Conservation (phyloP, 2,888 invertebrate species). For the Oligia fasciuncula region DNA sequence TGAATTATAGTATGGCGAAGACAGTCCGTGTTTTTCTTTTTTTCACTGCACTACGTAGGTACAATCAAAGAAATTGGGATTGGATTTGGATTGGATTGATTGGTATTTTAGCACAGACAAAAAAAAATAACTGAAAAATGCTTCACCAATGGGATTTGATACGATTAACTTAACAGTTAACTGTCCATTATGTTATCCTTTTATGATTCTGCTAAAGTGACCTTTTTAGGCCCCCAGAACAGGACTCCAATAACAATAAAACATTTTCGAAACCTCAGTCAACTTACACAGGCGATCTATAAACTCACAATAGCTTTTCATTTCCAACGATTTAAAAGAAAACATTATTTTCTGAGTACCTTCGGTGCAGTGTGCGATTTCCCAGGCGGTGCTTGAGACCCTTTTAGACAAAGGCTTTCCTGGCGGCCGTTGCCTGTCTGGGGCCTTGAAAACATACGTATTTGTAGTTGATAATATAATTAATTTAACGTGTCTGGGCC, state of each 20-base stretch:
- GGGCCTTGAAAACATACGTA: conserved; percentile 49
- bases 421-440: conserved; percentile 62
- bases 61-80: no score
- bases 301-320: conserved; percentile 8
- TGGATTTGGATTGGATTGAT: no score
- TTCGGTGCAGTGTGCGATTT: conserved; percentile 41
- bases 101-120: no score
- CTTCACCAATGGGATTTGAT: no score
- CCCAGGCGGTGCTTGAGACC: conserved; percentile 44
- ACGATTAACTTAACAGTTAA: no score
- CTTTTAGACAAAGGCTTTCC: conserved; percentile 45
- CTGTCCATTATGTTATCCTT: no score
- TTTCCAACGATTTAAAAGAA: conserved; percentile 26
- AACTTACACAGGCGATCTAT: background rate
- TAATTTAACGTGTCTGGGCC: conserved; percentile 34
- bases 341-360: conserved; percentile 31
- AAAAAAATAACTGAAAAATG: no score
- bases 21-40: no score
- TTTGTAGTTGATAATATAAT: conserved; percentile 32
- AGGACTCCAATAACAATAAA: background rate
- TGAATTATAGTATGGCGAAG: no score
- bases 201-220: no score
- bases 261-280: background rate
- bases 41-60: no score
- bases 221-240: no score